Evolutionary conservation across 1,140 invertebrate species (phyloP).

Genomic region (Goniozus legneri): DNA sequence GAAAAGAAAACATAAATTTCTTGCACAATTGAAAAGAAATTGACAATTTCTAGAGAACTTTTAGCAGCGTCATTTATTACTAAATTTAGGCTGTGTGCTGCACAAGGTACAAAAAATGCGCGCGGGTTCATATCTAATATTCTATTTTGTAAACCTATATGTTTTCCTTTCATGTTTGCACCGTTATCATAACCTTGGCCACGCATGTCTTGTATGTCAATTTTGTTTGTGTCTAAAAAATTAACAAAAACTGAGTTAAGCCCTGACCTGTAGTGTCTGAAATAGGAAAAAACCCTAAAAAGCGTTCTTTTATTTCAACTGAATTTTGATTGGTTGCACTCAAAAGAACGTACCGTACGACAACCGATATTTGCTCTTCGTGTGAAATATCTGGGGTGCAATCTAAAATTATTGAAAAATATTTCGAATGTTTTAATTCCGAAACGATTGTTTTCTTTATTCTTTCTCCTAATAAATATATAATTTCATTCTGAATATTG

Average conservation of each 20-base stretch:
- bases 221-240: conserved; percentile 1
- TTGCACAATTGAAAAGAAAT: conserved; percentile 29
- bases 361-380: conserved; percentile 7
- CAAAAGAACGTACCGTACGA: not conserved
- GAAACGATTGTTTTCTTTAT: not conserved
- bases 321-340: conserved; percentile 9
- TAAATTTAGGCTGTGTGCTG: not conserved
- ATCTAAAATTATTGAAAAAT: conserved; percentile 2
- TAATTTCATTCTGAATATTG: conserved; percentile 5
- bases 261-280: conserved; percentile 6
- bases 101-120: not conserved
- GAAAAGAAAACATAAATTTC: conserved; percentile 34
- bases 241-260: conserved; percentile 3
- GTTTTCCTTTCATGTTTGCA: conserved; percentile 4
- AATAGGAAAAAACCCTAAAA: conserved; percentile 10
- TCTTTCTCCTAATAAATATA: not conserved
- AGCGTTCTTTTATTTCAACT: conserved; percentile 11
- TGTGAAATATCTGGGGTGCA: conserved; percentile 8
- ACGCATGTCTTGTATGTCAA: conserved; percentile 8
- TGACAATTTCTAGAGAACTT: conserved; percentile 10
- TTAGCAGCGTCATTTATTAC: conserved; percentile 24
- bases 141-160: not conserved
- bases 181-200: conserved; percentile 5
- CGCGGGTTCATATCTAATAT: not conserved
- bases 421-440: not conserved